Conservation (phyloP, 2,113 vertebrate genomes). For the Probosciger aterrimus region DNA sequence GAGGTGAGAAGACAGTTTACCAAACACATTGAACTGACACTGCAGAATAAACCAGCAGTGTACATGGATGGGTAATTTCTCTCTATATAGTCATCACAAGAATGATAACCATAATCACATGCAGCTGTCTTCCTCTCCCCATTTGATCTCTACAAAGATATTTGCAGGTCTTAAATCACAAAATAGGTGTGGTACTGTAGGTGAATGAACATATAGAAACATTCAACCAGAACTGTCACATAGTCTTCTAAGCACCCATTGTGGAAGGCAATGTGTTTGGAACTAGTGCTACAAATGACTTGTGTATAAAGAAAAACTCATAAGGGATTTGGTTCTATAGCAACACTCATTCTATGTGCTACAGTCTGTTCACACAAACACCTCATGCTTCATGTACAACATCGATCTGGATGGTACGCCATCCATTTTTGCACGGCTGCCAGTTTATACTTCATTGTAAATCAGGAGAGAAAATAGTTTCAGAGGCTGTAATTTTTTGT, state of each 20-base stretch:
- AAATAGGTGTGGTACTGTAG: not conserved
- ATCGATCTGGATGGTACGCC: not conserved
- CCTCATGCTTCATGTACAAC: not conserved
- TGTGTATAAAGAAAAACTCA: not conserved
- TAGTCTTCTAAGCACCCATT: not conserved
- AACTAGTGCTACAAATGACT: not conserved
- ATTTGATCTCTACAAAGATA: not conserved
- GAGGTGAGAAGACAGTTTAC: not conserved
- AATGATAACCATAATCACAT: not conserved
- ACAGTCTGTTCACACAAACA: not conserved
- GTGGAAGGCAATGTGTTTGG: not conserved
- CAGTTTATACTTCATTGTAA: not conserved
- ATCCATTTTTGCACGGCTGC: not conserved
- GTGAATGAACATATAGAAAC: not conserved
- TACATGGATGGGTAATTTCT: not conserved
- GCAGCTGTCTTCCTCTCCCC: not conserved
- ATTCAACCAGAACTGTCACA: not conserved
- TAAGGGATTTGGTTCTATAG: not conserved
- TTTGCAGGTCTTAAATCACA: not conserved
- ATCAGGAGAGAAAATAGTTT: conserved; percentile 25
- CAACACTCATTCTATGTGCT: not conserved
- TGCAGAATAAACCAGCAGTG: not conserved
- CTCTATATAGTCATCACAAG: not conserved
- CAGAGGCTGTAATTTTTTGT: conserved; percentile 55
- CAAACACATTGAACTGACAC: not conserved